Evolutionary conservation across 2,888 invertebrate species (phyloP), one percentile per base, ranked within the genome.

Genomic region (Agrotis puta): DNA sequence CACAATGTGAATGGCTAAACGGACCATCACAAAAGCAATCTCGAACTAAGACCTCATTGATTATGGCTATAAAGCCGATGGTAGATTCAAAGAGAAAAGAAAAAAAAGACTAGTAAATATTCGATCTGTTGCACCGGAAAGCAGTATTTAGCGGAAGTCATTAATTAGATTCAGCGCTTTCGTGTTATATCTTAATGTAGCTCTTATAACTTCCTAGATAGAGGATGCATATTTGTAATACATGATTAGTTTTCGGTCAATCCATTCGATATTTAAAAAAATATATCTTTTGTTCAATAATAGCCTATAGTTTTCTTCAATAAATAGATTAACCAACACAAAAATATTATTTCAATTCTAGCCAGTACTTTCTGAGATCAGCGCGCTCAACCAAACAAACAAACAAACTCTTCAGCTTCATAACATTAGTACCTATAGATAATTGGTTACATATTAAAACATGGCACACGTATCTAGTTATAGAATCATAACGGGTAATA

Each of bases 401-500:
- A 27, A 27, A 27, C 27, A 27, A 27, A 27, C 27, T 27, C 27
- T 27, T 27, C 27, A 27, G 27, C 6, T 27, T 27, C 6, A 5
- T 27, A n/a, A n/a, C n/a, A n/a, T n/a, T n/a, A n/a, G n/a, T n/a
- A n/a, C n/a, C n/a, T n/a, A 7, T 16, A 16, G 18, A 33, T 20
- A 58, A 14, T 14, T 66, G 33, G 16, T 48, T 33, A 6, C 13
- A 20, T 59, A 47, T 77, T 43, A 48, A 27, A 66, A 6, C 13
- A 33, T 43, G 56, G 22, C 48, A 27, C 11, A 53, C 13, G 20
- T 14, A 16, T 47, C 51, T 59, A 45, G 24, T 33, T 64, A 72
- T 58, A 72, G 18, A 54, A 24, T 78, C 22, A 24, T 51, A 33
- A 20, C 43, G n/a, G 39, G 16, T 74, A 24, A 53, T 79, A 18